These are phyloP conservation scores for Ophioderma brevispina DNA, from an alignment of 35 echinoderm and acorn worm species.

Conservation along the genomic window DNA sequence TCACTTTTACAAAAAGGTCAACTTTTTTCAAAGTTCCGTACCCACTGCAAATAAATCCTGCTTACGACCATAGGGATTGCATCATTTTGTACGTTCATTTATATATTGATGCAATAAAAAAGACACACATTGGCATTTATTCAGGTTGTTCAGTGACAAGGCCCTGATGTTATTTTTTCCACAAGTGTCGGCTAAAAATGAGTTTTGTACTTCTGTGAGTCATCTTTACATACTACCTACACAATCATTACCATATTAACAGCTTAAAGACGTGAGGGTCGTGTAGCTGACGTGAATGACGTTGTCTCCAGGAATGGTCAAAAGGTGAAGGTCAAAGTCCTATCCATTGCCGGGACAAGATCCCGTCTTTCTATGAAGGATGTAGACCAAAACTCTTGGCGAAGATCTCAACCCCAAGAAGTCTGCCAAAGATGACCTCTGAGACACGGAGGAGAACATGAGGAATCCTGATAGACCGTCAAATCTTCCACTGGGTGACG, in stretches of 20 bases:
- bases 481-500: constrained; percentile 79
- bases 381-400: constrained; percentile 87
- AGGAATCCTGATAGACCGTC: constrained; percentile 89
- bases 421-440: constrained; percentile 38
- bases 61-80: too few relatives aligned
- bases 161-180: too few relatives aligned
- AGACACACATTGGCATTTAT: too few relatives aligned
- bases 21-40: too few relatives aligned
- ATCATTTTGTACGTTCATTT: too few relatives aligned
- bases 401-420: constrained; percentile 81
- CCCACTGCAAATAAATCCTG: too few relatives aligned
- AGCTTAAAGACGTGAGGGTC: constrained; percentile 90
- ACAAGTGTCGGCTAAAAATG: too few relatives aligned
- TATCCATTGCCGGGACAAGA: constrained; percentile 89
- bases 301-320: constrained; percentile 88
- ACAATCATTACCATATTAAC: constrained; percentile 8
- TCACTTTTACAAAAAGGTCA: too few relatives aligned
- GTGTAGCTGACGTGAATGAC: constrained; percentile 95
- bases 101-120: too few relatives aligned
- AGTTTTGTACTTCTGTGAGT: too few relatives aligned
- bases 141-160: too few relatives aligned
- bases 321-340: constrained; percentile 93
- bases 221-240: too few relatives aligned
- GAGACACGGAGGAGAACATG: constrained; percentile 51
- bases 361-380: constrained; percentile 95